Conservation (phyloP, 2,113 vertebrate genomes). For the Talpa occidentalis region DNA sequence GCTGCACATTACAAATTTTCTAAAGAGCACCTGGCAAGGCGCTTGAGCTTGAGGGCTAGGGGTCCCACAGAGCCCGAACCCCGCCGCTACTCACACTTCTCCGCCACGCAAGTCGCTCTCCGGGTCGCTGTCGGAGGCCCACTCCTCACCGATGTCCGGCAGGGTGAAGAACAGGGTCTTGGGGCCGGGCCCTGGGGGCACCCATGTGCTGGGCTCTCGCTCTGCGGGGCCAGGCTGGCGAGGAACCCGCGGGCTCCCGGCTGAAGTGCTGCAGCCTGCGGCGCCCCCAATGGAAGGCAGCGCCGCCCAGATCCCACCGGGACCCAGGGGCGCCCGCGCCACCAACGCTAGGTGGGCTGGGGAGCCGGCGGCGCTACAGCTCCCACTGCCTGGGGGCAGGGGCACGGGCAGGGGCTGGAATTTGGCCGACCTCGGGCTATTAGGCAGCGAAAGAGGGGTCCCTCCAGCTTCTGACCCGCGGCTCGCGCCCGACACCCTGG, state of each 20-base stretch:
- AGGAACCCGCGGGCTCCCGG: neutral
- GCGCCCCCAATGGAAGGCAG: neutral
- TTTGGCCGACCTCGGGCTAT: conserved; percentile 2
- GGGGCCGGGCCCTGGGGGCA: neutral
- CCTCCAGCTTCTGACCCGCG: neutral
- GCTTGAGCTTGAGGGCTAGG: rapidly evolving
- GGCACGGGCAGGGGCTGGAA: neutral
- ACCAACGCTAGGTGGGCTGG: neutral
- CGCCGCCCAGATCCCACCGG: neutral
- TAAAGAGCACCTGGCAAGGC: neutral
- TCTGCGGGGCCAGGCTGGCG: neutral
- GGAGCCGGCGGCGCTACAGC: neutral
- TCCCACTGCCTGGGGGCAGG: neutral
- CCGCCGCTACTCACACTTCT: conserved; percentile 73
- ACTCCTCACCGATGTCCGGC: conserved; percentile 85
- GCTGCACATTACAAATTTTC: rapidly evolving
- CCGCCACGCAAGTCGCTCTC: conserved; percentile 40
- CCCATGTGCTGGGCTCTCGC: neutral
- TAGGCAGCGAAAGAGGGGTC: conserved; percentile 2
- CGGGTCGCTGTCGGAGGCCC: conserved; percentile 52
- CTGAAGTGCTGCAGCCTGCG: rapidly evolving
- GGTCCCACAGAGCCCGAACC: rapidly evolving
- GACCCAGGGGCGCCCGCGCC: neutral
- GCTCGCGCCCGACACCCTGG: neutral
- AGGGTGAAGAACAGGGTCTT: conserved; percentile 71